Conservation (phyloP, 2,113 vertebrate species). For the Chauna torquata region DNA sequence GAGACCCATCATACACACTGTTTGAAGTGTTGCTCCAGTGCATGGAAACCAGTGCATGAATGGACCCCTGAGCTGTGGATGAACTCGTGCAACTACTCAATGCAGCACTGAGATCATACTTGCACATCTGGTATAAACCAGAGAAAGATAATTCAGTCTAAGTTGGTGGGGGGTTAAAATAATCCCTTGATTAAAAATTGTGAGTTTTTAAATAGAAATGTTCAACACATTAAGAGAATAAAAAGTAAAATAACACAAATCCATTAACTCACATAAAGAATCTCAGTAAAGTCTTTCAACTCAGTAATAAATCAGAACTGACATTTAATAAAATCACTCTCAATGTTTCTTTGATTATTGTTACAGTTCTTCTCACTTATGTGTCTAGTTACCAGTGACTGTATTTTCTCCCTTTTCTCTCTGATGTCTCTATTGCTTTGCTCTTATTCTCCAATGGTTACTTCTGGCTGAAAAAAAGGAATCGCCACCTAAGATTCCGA, state of each 20-base stretch:
- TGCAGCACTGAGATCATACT: neutral
- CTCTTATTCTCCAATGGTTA: neutral
- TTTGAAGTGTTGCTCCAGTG: neutral
- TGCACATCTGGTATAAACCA: neutral
- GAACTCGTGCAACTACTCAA: neutral
- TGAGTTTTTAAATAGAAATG: neutral
- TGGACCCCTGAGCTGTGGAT: neutral
- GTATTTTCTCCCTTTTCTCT: neutral
- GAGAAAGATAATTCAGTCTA: neutral
- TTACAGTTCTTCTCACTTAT: neutral
- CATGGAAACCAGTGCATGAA: no score
- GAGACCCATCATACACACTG: neutral
- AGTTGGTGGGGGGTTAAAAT: neutral
- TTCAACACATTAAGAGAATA: neutral
- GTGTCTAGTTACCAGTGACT: neutral
- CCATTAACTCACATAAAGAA: neutral
- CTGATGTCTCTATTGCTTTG: neutral
- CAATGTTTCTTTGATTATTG: neutral
- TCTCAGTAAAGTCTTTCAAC: neutral
- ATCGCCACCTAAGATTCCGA: neutral
- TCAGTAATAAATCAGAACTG: neutral
- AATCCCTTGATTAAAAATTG: neutral
- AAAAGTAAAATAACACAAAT: neutral
- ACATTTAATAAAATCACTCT: conserved; percentile 6
- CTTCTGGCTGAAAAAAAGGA: neutral